Conservation (phyloP, 1,140 invertebrate species). For the Chionoecetes opilio region DNA sequence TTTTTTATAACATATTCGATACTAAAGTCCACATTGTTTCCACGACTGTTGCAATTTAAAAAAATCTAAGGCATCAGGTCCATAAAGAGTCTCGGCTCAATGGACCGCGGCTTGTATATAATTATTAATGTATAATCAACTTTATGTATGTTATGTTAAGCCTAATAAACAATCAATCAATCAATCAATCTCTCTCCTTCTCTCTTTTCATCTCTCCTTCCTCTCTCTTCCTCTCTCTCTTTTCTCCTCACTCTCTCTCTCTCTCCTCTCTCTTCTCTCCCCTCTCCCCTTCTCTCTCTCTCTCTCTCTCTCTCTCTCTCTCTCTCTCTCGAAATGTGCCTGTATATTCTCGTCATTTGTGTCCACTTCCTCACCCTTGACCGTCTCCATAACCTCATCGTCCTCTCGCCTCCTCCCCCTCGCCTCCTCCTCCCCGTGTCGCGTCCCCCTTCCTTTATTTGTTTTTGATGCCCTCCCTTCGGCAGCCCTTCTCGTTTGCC, state of each 20-base stretch:
- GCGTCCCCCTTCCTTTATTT: constrained; percentile 20
- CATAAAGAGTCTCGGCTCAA: too few relatives aligned
- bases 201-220: neutral
- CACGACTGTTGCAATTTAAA: too few relatives aligned
- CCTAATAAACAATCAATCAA: too few relatives aligned
- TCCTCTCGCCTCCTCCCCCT: neutral
- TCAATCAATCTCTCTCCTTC: too few relatives aligned
- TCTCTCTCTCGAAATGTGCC: neutral
- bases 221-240: too few relatives aligned
- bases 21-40: too few relatives aligned
- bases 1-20: too few relatives aligned
- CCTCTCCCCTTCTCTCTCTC: neutral
- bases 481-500: neutral
- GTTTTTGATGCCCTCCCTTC: constrained; percentile 27
- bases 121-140: too few relatives aligned
- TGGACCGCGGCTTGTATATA: too few relatives aligned
- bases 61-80: too few relatives aligned
- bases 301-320: constrained; percentile 29
- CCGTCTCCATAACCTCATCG: constrained; percentile 24
- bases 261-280: too few relatives aligned
- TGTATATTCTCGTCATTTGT: constrained; percentile 4
- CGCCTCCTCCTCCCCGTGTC: neutral
- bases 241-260: constrained; percentile 19
- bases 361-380: neutral
- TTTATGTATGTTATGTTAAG: too few relatives aligned